Conservation (phyloP, 2,113 vertebrate species). For the Falcunculus frontatus region DNA sequence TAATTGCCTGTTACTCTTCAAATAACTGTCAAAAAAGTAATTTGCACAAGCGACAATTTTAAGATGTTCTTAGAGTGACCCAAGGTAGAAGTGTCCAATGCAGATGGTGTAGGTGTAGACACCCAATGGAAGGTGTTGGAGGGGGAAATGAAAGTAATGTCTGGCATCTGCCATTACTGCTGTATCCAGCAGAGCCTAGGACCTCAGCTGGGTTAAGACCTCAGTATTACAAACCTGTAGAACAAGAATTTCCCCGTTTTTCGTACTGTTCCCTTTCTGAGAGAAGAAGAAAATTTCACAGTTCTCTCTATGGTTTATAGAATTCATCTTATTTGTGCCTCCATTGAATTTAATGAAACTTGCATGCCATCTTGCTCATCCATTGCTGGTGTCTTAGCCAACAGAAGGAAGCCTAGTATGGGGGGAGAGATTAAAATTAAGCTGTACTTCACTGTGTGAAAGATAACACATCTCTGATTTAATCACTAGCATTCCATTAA, state of each 20-base stretch:
- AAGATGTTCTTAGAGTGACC: background rate
- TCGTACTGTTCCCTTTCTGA: background rate
- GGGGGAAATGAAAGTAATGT: background rate
- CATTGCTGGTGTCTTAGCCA: background rate
- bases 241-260: background rate
- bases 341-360: background rate
- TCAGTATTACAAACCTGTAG: background rate
- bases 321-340: background rate
- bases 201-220: background rate
- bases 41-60: background rate
- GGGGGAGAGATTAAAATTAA: background rate
- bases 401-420: background rate
- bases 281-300: fast-evolving
- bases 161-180: background rate
- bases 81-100: background rate
- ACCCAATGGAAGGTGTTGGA: background rate
- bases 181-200: background rate
- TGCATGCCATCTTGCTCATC: background rate
- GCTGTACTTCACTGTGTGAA: background rate
- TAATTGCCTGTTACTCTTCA: background rate
- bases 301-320: background rate
- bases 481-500: background rate
- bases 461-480: background rate
- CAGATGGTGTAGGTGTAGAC: background rate
- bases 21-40: background rate